Conservation (phyloP, 1,140 invertebrate genomes). For the Bathynomus jamesi region DNA sequence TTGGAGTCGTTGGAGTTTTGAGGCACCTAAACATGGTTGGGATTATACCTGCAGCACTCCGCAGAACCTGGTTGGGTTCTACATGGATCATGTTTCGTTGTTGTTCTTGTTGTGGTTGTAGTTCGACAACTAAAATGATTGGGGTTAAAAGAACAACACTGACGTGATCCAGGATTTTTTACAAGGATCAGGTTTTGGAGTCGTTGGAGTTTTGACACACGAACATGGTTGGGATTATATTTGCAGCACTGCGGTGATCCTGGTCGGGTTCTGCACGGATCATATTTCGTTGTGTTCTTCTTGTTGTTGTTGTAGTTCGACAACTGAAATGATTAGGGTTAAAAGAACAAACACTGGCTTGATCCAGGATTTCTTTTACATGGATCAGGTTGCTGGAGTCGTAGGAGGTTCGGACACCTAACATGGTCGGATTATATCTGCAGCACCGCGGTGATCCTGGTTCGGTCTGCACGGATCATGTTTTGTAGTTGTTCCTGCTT, state of each 20-base stretch:
- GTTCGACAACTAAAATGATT: not conserved
- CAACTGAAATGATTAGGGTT: slow-evolving; percentile 7
- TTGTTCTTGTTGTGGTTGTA: too few relatives aligned
- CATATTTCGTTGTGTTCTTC: slow-evolving; percentile 17
- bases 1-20: not conserved
- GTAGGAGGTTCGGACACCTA: slow-evolving; percentile 7
- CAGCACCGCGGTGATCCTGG: slow-evolving; percentile 10
- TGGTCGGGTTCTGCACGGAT: slow-evolving; percentile 18
- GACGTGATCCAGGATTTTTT: not conserved
- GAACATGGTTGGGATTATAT: slow-evolving; percentile 9
- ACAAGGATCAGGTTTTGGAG: slow-evolving; percentile 11
- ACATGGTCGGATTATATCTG: not conserved
- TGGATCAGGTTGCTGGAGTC: slow-evolving; percentile 12
- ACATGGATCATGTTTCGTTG: not conserved
- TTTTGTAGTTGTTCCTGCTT: not conserved
- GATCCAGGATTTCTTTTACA: slow-evolving; percentile 21
- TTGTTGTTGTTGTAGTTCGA: slow-evolving; percentile 8
- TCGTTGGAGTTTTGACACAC: slow-evolving; percentile 6
- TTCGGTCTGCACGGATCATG: slow-evolving; percentile 1
- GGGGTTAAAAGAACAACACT: slow-evolving; percentile 21
- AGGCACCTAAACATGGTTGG: slow-evolving; percentile 1
- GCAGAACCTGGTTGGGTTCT: not conserved
- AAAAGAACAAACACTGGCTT: slow-evolving; percentile 5
- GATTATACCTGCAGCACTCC: not conserved
- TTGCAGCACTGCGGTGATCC: slow-evolving; percentile 21